Percentiles rank a stretch among this genome's conserved stretches.
Evolutionary conservation across 2,888 invertebrate species (phyloP).

Genomic region (Torymus tubicola): DNA sequence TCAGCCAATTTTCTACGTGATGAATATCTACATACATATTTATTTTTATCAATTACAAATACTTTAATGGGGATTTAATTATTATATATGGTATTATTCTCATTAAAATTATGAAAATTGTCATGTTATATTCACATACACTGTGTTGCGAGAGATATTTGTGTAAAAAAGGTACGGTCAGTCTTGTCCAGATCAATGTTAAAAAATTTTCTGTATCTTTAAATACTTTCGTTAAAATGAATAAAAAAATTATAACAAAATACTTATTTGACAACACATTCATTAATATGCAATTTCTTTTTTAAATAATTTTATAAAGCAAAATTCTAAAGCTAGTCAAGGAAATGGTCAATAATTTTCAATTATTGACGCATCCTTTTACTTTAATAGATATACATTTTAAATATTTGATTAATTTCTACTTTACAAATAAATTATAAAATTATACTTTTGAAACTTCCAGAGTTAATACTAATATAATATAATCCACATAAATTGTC

Average conservation of each 20-base stretch:
- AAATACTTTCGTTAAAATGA: constrained; percentile 35
- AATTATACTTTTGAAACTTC: constrained; percentile 41
- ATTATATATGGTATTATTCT: constrained; percentile 22
- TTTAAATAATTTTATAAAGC: constrained; percentile 29
- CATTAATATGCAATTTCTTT: constrained; percentile 6
- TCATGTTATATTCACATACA: constrained; percentile 29
- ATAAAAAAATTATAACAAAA: neutral
- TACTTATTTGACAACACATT: neutral
- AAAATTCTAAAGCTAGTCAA: neutral
- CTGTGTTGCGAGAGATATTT: constrained; percentile 25
- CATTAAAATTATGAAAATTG: constrained; percentile 27
- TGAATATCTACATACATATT: constrained; percentile 11
- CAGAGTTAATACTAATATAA: constrained; percentile 47
- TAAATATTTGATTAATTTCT: constrained; percentile 39
- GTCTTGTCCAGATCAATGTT: constrained; percentile 39
- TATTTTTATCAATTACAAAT: constrained; percentile 28
- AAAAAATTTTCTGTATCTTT: constrained; percentile 5
- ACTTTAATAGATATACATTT: no score
- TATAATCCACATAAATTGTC: constrained; percentile 36
- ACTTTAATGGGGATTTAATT: constrained; percentile 21
- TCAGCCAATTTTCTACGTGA: constrained; percentile 28
- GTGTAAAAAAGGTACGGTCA: constrained; percentile 44
- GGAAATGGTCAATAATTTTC: constrained; percentile 5
- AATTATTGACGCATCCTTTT: neutral
- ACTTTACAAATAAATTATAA: constrained; percentile 56